Conservation (phyloP, 2,113 vertebrate genomes). For the Calidris pugnax region DNA sequence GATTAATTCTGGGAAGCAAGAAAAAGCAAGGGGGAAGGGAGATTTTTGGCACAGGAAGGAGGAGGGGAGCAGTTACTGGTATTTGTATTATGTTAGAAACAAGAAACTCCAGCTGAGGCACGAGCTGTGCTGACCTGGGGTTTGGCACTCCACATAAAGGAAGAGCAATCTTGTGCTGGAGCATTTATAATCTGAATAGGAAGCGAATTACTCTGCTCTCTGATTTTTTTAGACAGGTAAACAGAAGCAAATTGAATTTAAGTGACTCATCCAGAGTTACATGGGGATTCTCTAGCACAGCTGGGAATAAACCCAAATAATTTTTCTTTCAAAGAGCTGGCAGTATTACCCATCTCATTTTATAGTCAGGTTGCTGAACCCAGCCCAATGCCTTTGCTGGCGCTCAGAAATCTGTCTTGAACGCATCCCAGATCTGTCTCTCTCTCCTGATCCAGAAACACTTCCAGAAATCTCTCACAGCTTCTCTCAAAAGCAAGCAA, state of each 20-base stretch:
- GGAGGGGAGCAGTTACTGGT: not conserved
- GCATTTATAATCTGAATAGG: not conserved
- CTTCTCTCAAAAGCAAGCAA: not conserved
- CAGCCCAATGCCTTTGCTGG: not conserved
- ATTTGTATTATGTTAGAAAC: not conserved
- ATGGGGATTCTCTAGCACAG: not conserved
- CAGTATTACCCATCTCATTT: constrained; percentile 8
- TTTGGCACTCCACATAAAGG: not conserved
- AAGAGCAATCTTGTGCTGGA: not conserved
- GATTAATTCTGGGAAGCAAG: not conserved
- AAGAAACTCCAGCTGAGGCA: not conserved
- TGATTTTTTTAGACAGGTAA: constrained; percentile 33
- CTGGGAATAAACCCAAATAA: constrained; percentile 41
- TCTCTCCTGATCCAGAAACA: not conserved
- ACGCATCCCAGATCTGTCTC: not conserved
- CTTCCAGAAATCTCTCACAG: constrained; percentile 36
- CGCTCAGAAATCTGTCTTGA: not conserved
- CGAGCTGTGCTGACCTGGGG: not conserved
- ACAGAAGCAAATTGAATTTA: constrained; percentile 44
- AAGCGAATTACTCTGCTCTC: not conserved
- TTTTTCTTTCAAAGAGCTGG: constrained; percentile 30
- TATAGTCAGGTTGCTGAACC: constrained; percentile 8
- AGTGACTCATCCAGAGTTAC: not conserved
- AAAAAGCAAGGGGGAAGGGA: not conserved
- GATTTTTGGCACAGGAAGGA: not conserved